Evolutionary conservation across 2,888 invertebrate species (phyloP).

Genomic region (Drosophila helvetica): DNA sequence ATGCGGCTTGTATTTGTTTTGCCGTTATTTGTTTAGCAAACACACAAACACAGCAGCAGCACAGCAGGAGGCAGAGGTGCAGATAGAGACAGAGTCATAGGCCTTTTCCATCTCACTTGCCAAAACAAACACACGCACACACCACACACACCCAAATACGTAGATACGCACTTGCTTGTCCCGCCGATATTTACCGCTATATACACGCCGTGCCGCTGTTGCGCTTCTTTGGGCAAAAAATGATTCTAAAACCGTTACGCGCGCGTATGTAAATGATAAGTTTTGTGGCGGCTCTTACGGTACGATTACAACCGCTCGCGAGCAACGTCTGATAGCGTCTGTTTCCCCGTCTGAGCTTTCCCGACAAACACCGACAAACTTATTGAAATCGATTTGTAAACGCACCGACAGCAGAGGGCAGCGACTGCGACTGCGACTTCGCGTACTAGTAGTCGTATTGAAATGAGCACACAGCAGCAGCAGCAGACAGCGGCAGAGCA

Average conservation of each 20-base stretch:
- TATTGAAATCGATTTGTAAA: constrained; percentile 83
- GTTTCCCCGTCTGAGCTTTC: constrained; percentile 58
- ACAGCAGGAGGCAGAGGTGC: constrained; percentile 10
- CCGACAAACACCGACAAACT: constrained; percentile 83
- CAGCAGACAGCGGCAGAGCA: constrained; percentile 35
- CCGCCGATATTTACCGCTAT: constrained; percentile 57
- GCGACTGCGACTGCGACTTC: constrained; percentile 15
- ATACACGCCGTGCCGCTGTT: constrained; percentile 49
- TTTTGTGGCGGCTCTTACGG: constrained; percentile 19
- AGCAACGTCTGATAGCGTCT: constrained; percentile 68
- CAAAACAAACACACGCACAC: constrained; percentile 44
- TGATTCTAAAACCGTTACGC: constrained; percentile 42
- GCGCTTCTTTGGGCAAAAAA: constrained; percentile 32
- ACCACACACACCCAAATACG: constrained; percentile 14
- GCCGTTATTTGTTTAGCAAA: constrained; percentile 64
- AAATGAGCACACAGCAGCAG: constrained; percentile 71
- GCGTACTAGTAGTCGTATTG: constrained; percentile 60
- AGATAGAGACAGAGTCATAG: neutral
- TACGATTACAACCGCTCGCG: constrained; percentile 63
- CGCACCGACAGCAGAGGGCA: constrained; percentile 57
- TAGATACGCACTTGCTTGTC: constrained; percentile 40
- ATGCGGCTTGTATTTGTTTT: constrained; percentile 44
- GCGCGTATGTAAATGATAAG: constrained; percentile 35
- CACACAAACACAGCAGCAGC: constrained; percentile 28
- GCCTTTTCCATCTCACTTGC: constrained; percentile 24